Evolutionary conservation across 2,888 invertebrate genomes (phyloP), one percentile per base, ranked within the genome.

Genomic region (Zhengitettix transpicula): DNA sequence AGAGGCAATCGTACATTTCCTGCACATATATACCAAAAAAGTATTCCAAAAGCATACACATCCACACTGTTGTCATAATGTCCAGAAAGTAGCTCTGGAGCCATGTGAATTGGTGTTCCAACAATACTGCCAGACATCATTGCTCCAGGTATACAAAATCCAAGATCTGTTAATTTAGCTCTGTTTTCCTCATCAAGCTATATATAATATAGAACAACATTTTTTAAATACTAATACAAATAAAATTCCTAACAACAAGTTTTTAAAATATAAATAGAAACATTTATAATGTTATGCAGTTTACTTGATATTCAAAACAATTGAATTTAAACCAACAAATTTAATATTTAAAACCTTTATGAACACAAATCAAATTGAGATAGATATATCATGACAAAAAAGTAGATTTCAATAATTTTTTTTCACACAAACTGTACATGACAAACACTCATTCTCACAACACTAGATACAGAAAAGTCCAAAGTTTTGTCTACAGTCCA

Each of bases 91-190:
- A 93, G 76, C 71, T 93, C 92, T 0, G 93, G 93, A 12, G 92
- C 91, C 92, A 93, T 92, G 72, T 93, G 92, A 61, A 90, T 87
- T 0, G 92, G 93, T 7, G 88, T 88, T 55, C 88, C 91, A 40
- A 92, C 92, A 62, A 92, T 83, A 63, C 89, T 90, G 44, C 91
- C 91, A 0, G 88, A 89, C 81, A 93, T 87, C 80, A 92, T 89
- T 1, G 91, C 89, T 70, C 88, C 89, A 1, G 89, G 89, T 64
- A 91, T 88, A 69, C 91, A 92, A 76, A 93, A 93, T 0, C 92
- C 92, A 40, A 93, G 80, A 75, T 93, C 92, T 0, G 91, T 89
- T 15, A 93, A 76, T 69, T 90, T 85, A 0, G 88, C 92, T 54
- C 90, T 78, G 68, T 85, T 82, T 1, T 76, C 68, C 0, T 72